phyloP scores from a whole-genome alignment of 2,888 invertebrate species.

The Drosophila sordidula region DNA sequence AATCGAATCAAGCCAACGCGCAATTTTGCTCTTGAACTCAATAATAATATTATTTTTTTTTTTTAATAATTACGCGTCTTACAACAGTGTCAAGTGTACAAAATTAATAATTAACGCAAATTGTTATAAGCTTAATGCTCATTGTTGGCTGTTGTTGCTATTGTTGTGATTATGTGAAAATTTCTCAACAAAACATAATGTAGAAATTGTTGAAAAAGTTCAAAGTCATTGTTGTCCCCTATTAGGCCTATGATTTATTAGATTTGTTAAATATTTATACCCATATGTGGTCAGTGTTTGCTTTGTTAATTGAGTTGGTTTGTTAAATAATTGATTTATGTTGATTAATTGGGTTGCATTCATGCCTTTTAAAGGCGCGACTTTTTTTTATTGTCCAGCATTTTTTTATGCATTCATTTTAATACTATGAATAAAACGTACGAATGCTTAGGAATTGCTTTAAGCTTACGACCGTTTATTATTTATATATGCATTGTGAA shows the following conservation, averaged over 20 bases:
- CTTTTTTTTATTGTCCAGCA: slow-evolving; percentile 42
- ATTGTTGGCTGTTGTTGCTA: slow-evolving; percentile 25
- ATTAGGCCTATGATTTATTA: slow-evolving; percentile 49
- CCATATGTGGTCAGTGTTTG: slow-evolving; percentile 50
- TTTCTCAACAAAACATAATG: slow-evolving; percentile 43
- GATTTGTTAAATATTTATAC: slow-evolving; percentile 45
- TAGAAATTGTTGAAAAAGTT: slow-evolving; percentile 38
- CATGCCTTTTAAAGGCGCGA: slow-evolving; percentile 31
- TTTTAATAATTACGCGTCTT: slow-evolving; percentile 49
- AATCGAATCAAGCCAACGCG: slow-evolving; percentile 2
- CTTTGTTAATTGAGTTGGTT: slow-evolving; percentile 67
- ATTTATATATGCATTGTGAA: slow-evolving; percentile 59
- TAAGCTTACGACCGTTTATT: slow-evolving; percentile 54
- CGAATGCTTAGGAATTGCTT: slow-evolving; percentile 38
- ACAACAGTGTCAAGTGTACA: slow-evolving; percentile 73
- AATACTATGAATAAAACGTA: slow-evolving; percentile 31
- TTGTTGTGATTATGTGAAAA: slow-evolving; percentile 29
- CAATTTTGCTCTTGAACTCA: slow-evolving; percentile 67
- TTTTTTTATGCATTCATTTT: slow-evolving; percentile 27
- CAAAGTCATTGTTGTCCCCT: slow-evolving; percentile 51
- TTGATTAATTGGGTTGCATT: slow-evolving; percentile 69
- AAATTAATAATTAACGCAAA: slow-evolving; percentile 37
- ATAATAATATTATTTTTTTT: slow-evolving; percentile 47
- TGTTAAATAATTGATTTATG: slow-evolving; percentile 56
- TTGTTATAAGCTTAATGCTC: slow-evolving; percentile 38